Conservation (phyloP, 2,113 vertebrate genomes). For the Vanacampus margaritifer region DNA sequence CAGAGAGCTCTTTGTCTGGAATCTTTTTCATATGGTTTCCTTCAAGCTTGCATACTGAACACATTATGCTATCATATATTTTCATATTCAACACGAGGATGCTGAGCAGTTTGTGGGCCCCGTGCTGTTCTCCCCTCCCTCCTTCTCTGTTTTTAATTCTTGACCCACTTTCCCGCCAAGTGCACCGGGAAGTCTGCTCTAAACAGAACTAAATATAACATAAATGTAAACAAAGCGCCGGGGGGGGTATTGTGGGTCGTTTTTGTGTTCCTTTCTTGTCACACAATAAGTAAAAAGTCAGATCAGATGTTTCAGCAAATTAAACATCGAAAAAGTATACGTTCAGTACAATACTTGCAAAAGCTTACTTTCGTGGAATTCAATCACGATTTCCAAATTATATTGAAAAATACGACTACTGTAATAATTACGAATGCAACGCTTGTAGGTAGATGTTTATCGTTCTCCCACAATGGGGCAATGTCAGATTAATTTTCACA, state of each 20-base stretch:
- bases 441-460: background rate
- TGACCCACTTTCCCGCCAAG: constrained; percentile 44
- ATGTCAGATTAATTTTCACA: background rate
- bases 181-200: constrained; percentile 26
- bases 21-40: constrained; percentile 77
- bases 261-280: background rate
- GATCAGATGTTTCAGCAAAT: background rate
- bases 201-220: constrained; percentile 41
- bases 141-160: constrained; percentile 19
- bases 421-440: background rate
- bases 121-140: constrained; percentile 8
- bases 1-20: constrained; percentile 77
- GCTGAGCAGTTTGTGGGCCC: constrained; percentile 46
- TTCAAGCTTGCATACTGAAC: constrained; percentile 80
- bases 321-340: background rate
- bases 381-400: background rate
- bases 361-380: background rate
- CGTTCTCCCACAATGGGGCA: background rate
- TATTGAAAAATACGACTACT: background rate
- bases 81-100: constrained; percentile 65
- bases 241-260: background rate
- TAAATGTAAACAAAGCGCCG: constrained; percentile 27
- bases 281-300: background rate
- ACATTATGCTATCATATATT: constrained; percentile 79
- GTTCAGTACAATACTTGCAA: background rate